Evolutionary conservation across 2,797 vertebrate genomes (phyloP).

Genomic region (Sciurus carolinensis): DNA sequence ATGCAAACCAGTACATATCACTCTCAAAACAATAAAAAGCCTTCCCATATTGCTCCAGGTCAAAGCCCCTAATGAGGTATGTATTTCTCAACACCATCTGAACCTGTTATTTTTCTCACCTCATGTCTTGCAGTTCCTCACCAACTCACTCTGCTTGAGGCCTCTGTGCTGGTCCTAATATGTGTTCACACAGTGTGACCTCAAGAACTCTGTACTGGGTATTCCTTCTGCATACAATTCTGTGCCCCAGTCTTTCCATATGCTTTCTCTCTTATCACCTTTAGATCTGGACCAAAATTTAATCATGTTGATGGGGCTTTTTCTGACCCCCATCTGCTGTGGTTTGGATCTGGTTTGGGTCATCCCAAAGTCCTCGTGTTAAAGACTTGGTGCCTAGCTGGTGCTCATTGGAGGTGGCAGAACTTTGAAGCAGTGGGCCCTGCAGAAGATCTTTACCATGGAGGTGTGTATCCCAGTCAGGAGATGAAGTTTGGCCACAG

Average conservation of each 20-base stretch:
- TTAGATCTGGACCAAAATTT: not conserved
- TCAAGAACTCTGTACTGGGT: not conserved
- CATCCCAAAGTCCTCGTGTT: not conserved
- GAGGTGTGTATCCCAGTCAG: not conserved
- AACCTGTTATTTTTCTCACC: not conserved
- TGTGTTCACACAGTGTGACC: accelerated
- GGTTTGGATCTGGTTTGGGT: not conserved
- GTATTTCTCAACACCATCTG: not conserved
- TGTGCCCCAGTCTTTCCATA: not conserved
- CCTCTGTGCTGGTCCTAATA: not conserved
- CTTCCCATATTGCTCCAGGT: not conserved
- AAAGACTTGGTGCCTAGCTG: not conserved
- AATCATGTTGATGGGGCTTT: not conserved
- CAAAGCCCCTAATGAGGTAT: not conserved
- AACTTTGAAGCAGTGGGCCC: not conserved
- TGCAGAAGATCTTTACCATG: not conserved
- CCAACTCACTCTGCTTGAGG: not conserved
- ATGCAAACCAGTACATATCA: not conserved
- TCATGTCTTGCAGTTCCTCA: not conserved
- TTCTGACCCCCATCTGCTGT: not conserved
- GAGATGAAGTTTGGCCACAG: not conserved
- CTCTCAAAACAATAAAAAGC: not conserved
- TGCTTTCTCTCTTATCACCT: not conserved
- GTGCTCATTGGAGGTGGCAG: not conserved
- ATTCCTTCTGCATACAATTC: not conserved